Percentiles rank a stretch among this genome's conserved stretches.
Evolutionary conservation across 2,797 vertebrate genomes (phyloP).

Genomic region (Zalophus californianus): DNA sequence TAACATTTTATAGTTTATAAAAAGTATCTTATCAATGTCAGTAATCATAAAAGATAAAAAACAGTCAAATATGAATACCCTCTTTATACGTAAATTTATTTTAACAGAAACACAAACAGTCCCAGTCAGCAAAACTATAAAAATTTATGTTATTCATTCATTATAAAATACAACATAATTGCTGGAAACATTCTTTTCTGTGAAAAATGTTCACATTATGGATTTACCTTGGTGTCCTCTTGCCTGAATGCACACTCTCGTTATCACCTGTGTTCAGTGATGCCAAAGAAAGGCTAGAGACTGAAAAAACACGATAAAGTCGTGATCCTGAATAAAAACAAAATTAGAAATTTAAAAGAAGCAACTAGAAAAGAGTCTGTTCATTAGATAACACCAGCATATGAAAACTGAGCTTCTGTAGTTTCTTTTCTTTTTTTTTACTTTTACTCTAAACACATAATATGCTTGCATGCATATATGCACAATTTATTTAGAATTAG

Average conservation of each 20-base stretch:
- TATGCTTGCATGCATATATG: slow-evolving; percentile 81
- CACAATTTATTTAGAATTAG: neutral
- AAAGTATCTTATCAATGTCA: neutral
- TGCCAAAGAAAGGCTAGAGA: slow-evolving; percentile 97
- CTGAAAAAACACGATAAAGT: slow-evolving; percentile 94
- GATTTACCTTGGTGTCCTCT: slow-evolving; percentile 95
- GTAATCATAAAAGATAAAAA: neutral
- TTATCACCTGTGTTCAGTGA: slow-evolving; percentile 95
- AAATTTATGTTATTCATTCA: neutral
- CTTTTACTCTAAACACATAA: neutral
- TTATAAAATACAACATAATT: slow-evolving; percentile 30
- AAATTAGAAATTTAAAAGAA: slow-evolving; percentile 83
- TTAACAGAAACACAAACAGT: neutral
- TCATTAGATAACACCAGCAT: slow-evolving; percentile 84
- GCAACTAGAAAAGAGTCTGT: slow-evolving; percentile 84
- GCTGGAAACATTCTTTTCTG: slow-evolving; percentile 40
- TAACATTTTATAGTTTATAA: neutral
- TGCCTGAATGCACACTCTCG: slow-evolving; percentile 95
- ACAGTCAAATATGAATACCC: neutral
- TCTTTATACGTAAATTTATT: neutral
- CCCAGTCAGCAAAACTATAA: neutral
- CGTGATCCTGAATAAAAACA: slow-evolving; percentile 92
- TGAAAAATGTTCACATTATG: slow-evolving; percentile 46
- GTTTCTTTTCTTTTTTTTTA: neutral
- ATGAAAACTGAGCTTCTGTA: neutral